Percentiles rank a stretch among this genome's conserved stretches.
Evolutionary conservation across 2,888 invertebrate species (phyloP).

Genomic region (Cataglyphis livida): DNA sequence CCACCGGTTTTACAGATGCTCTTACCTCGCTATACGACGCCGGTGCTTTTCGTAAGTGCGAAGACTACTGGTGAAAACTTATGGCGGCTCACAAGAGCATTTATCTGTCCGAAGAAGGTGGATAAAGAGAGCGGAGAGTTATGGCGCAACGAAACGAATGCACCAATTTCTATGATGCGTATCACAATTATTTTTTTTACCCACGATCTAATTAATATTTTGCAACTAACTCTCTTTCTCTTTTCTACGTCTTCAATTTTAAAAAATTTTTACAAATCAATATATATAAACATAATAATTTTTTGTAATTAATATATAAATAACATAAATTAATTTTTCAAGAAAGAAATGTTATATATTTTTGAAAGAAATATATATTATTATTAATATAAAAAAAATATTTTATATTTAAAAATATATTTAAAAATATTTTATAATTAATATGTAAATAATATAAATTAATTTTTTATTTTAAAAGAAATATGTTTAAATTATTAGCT

Average conservation of each 20-base stretch:
- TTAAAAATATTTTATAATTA: not conserved
- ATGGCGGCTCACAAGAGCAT: conserved; percentile 19
- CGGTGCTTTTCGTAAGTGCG: conserved; percentile 43
- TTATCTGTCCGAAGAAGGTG: conserved; percentile 41
- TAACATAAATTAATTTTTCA: not conserved
- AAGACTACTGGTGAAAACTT: conserved; percentile 26
- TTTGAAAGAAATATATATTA: no score
- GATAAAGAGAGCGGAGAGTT: not conserved
- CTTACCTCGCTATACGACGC: conserved; percentile 30
- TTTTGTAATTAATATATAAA: not conserved
- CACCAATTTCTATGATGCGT: not conserved
- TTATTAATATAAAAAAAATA: no score
- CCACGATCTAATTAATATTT: not conserved
- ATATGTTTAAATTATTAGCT: not conserved
- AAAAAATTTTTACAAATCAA: not conserved
- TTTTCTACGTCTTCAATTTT: not conserved
- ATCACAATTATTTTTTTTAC: not conserved
- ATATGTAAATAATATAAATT: not conserved
- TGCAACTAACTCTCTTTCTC: not conserved
- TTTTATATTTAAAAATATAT: not conserved
- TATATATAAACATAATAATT: not conserved
- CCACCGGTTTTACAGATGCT: conserved; percentile 50
- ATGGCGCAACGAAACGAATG: not conserved
- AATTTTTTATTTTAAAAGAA: not conserved
- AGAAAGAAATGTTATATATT: no score